Conservation (phyloP, 92 coral and sea anemone genomes). For the Epizoanthus scotinus region DNA sequence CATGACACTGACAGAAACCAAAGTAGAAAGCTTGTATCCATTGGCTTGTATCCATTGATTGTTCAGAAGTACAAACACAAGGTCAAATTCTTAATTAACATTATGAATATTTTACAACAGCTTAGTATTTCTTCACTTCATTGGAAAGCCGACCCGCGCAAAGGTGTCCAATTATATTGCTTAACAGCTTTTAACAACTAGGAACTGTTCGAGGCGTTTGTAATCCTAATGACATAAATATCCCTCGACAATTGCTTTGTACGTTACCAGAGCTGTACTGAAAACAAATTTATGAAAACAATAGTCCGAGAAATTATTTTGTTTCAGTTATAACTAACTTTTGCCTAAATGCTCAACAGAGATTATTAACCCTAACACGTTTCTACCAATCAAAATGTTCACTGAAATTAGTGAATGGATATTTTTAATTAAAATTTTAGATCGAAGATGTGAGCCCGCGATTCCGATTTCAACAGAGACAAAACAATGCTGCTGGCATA, state of each 20-base stretch:
- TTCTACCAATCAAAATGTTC: not conserved
- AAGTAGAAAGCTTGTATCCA: no score
- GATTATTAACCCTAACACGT: not conserved
- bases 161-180: not conserved
- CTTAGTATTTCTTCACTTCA: no score
- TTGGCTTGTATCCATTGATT: no score
- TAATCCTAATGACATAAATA: not conserved
- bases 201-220: not conserved
- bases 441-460: conserved; percentile 11
- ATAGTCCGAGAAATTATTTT: not conserved
- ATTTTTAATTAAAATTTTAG: conserved; percentile 14
- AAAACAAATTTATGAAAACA: not conserved
- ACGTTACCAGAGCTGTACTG: not conserved
- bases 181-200: not conserved
- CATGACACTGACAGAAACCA: no score
- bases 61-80: no score
- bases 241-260: no score
- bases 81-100: no score
- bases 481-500: conserved; percentile 6
- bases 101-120: no score
- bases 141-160: not conserved
- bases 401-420: not conserved
- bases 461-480: not conserved
- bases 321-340: not conserved
- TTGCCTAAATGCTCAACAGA: conserved; percentile 5